Evolutionary conservation across 1,140 invertebrate genomes (phyloP), one percentile per base, ranked within the genome.

Genomic region (Sinonovacula constricta): DNA sequence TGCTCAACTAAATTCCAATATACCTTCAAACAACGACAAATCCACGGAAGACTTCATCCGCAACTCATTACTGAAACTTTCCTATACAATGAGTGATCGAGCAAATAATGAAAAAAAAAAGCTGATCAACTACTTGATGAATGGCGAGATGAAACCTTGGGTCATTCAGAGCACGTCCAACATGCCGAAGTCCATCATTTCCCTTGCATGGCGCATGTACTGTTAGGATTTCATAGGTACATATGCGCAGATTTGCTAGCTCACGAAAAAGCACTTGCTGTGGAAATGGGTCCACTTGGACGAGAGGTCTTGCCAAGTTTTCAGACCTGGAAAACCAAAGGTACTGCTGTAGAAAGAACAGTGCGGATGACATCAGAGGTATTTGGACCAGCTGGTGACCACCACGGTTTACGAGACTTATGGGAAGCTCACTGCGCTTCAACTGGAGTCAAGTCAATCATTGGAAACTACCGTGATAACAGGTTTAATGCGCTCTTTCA

Each of bases 381-480:
- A 10, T 63, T 33, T 22, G 60, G 60, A 22, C 60, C 60, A 15
- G 12, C 30, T 5, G 60, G 60, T 33, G 12, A 63, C 31, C 60
- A 63, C 33, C 12, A 30, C 31, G 60, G 60, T 30, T 5, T 63
- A 10, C 60, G 60, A 7, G 60, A 63, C 30, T 4, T 12, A 63
- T 63, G 60, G 60, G 60, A 63, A 63, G 60, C 60, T 18, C 22
- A 63, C 60, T 63, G 60, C 22, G 60, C 60, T 28, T 5, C 26
- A 31, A 63, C 7, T 30, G 67, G 67, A 54, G 2, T 69, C 5
- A 71, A 60, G 45, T 60, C 69, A 5, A 4, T 60, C 31, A 71
- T 71, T 31, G 57, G 69, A 22, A 71, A 60, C 24, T 71, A 71
- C n/a, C n/a, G 30, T 26, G 54, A 71, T 31, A 71, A 71, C 34